Percentiles rank a stretch among this genome's conserved stretches.
Conservation (phyloP, 2,797 vertebrate genomes). For the Chiroxiphia lanceolata region DNA sequence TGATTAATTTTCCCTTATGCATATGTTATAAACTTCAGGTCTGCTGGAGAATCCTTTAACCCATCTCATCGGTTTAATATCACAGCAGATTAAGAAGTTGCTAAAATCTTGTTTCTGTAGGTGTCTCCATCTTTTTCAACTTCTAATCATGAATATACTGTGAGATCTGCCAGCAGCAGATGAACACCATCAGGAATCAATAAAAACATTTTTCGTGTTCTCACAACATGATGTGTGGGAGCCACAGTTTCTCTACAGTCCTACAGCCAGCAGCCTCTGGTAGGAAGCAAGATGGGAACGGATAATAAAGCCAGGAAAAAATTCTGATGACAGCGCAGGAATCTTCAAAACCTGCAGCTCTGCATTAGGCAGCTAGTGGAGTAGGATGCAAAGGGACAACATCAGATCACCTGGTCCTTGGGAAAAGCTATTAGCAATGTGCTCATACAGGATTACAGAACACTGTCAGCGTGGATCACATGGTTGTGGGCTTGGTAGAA, state of each 20-base stretch:
- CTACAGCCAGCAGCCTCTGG: fast-evolving
- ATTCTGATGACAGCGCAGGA: background rate
- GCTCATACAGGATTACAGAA: background rate
- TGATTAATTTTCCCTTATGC: background rate
- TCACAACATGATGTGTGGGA: fast-evolving
- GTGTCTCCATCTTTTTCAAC: background rate
- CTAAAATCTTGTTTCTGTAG: background rate
- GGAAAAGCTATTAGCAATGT: background rate
- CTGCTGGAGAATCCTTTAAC: background rate
- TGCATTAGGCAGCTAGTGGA: background rate
- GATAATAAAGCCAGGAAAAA: background rate
- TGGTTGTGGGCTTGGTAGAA: fast-evolving
- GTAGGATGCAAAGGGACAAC: background rate
- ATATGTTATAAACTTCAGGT: background rate
- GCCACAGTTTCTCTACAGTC: background rate
- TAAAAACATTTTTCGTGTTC: background rate
- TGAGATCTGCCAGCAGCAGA: background rate
- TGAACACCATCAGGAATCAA: background rate
- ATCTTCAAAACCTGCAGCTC: background rate
- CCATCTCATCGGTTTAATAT: background rate
- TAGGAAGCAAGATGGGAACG: fast-evolving
- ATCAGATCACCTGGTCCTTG: background rate
- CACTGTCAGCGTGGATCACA: background rate
- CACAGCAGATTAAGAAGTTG: background rate
- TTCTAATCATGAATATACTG: background rate